Base-by-base conservation (phyloP, 2,888 invertebrate genomes). In the Scrobipalpa atriplicella region DNA sequence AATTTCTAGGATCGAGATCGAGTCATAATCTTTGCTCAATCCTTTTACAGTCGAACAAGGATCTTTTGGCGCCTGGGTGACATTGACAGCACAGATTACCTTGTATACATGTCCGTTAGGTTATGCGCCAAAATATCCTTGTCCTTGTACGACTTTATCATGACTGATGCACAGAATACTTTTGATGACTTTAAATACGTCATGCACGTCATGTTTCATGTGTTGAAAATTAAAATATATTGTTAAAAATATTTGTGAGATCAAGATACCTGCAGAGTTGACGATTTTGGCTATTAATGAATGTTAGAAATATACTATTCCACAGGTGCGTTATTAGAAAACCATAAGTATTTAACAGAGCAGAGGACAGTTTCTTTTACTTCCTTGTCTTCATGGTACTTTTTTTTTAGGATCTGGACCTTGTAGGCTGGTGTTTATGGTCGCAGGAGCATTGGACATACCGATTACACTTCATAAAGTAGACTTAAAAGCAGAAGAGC, bases 391-490 rank as follows among this genome's bases (percentile, higher is more conserved):
- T 41, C 9, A 5, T 41, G 2, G 2, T 41, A 2, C 41, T 5
- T 41, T 7, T 41, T 7, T 52, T 52, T 1, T 18, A 61, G 86
- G 87, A 13, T 95, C 95, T 70, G 90, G 95, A 9, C 95, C 95
- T 0, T 94, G 94, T 76, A 88, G 95, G 18, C 81, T 94, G n/a
- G n/a, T n/a, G 6, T 81, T 94, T 72, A 83, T 95, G 74, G 85
- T 94, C 29, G 94, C 94, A 0, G 94, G 93, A 68, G 93, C 94
- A 21, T 82, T 95, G 16, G 94, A 95, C 36, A 75, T 95, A 11
- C 90, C 94, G 56, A 82, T 95, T 6, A 94, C 95, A 78, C 78
- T 94, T 21, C 94, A 95, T 75, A 73, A 81, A 11, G 73, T 94
- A 10, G 89, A 95, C 76, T 73, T 95, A 36, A 65, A 88, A 39